Conservation (phyloP, 37 sponge, comb jelly and placozoan species). For the Cliona cf. orientalis region DNA sequence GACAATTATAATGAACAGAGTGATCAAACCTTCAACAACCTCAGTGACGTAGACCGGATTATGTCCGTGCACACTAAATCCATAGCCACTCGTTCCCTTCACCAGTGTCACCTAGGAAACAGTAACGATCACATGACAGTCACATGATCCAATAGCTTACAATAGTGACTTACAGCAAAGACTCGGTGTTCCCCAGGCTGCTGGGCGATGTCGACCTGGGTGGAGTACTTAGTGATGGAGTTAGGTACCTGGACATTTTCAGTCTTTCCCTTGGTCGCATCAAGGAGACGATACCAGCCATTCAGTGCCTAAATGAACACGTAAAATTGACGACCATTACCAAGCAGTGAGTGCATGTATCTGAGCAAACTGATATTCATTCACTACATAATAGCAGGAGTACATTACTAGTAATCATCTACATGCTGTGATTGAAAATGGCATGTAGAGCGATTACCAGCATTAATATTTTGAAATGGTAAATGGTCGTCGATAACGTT, state of each 20-base stretch:
- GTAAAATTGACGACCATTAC: too few species aligned
- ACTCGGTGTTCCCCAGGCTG: constrained; percentile 1
- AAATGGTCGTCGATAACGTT: too few species aligned
- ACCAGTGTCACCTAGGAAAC: constrained; percentile 44
- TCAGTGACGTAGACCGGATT: constrained; percentile 62
- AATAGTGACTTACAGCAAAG: constrained; percentile 40
- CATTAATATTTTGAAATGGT: too few species aligned
- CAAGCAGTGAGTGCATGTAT: too few species aligned
- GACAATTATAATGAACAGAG: background rate
- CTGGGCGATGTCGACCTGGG: background rate
- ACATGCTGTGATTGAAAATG: too few species aligned
- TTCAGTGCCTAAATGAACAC: constrained; percentile 35
- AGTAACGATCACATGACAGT: background rate
- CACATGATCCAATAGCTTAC: background rate
- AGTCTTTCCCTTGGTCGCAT: constrained; percentile 31
- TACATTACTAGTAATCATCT: too few species aligned
- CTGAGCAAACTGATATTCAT: too few species aligned
- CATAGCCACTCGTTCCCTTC: constrained; percentile 59
- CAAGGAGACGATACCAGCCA: constrained; percentile 84
- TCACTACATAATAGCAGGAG: too few species aligned
- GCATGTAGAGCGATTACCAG: too few species aligned
- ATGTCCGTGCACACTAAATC: constrained; percentile 60
- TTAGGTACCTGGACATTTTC: constrained; percentile 56
- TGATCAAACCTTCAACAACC: constrained; percentile 50
- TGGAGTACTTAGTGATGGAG: constrained; percentile 20